These are phyloP conservation scores for Nylanderia fulva DNA, from an alignment of 1,140 invertebrate genomes.

Conservation along the genomic window DNA sequence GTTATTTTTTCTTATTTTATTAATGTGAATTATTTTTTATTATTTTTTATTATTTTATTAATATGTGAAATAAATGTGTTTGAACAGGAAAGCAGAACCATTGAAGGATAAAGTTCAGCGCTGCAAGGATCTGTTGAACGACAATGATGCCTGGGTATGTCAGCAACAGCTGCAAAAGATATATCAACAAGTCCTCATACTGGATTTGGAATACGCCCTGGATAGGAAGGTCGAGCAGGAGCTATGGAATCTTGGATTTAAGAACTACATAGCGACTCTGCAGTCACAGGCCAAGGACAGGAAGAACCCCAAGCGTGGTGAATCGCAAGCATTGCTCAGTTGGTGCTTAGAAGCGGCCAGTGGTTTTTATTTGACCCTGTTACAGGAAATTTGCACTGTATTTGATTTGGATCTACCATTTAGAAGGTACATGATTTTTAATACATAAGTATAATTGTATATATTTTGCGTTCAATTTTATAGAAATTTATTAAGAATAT, in stretches of 20 bases:
- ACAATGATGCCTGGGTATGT: constrained; percentile 88
- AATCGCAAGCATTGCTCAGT: constrained; percentile 91
- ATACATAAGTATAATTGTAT: not conserved
- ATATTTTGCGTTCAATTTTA: not conserved
- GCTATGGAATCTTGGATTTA: constrained; percentile 95
- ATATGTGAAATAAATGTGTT: constrained; percentile 35
- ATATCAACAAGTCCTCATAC: constrained; percentile 92
- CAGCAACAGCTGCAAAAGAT: constrained; percentile 90
- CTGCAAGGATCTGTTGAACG: constrained; percentile 88
- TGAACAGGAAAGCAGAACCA: constrained; percentile 89
- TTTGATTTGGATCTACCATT: constrained; percentile 94
- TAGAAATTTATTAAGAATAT: not conserved
- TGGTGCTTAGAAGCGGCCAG: constrained; percentile 93
- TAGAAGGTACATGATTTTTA: constrained; percentile 86
- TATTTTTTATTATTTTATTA: too few relatives aligned
- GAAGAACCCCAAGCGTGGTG: constrained; percentile 91
- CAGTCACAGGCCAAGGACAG: constrained; percentile 92
- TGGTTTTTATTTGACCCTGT: constrained; percentile 93
- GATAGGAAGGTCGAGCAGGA: constrained; percentile 96
- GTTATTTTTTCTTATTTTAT: too few relatives aligned
- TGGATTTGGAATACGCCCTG: constrained; percentile 94
- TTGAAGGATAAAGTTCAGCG: constrained; percentile 89
- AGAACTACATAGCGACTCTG: constrained; percentile 93
- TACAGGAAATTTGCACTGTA: constrained; percentile 93
- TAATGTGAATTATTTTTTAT: too few relatives aligned